Percentiles rank a stretch among this genome's conserved stretches.
These are phyloP conservation scores for Halcyon badia DNA, from an alignment of 2,797 vertebrate genomes.

Conservation along the genomic window DNA sequence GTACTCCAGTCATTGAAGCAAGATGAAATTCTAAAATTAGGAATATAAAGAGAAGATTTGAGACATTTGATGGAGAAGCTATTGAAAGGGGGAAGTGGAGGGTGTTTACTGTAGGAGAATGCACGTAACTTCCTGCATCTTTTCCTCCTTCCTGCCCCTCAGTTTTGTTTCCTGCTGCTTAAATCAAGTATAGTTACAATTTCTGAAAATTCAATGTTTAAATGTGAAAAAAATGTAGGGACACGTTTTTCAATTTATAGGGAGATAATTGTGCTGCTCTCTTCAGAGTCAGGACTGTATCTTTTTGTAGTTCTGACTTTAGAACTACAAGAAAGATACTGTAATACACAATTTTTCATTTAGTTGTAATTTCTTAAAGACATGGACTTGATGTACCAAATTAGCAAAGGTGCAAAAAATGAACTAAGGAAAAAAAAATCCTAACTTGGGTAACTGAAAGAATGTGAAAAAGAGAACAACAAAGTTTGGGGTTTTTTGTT, in stretches of 20 bases:
- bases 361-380: not conserved
- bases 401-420: not conserved
- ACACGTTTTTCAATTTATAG: not conserved
- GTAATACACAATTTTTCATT: not conserved
- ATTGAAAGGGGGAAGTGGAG: not conserved
- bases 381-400: rapidly evolving
- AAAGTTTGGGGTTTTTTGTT: not conserved
- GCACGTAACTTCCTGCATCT: not conserved
- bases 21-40: not conserved
- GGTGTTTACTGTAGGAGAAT: not conserved
- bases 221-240: not conserved
- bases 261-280: not conserved
- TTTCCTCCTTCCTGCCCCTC: not conserved
- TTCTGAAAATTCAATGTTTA: not conserved
- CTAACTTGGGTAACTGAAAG: not conserved
- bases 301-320: not conserved
- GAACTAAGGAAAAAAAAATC: not conserved
- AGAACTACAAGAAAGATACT: not conserved
- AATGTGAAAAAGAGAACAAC: not conserved
- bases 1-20: not conserved
- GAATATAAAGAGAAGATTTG: not conserved
- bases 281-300: not conserved
- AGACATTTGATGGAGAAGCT: not conserved
- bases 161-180: not conserved
- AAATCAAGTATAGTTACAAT: not conserved